Conservation (phyloP, 2,888 invertebrate species). For the Bembecia ichneumoniformis region DNA sequence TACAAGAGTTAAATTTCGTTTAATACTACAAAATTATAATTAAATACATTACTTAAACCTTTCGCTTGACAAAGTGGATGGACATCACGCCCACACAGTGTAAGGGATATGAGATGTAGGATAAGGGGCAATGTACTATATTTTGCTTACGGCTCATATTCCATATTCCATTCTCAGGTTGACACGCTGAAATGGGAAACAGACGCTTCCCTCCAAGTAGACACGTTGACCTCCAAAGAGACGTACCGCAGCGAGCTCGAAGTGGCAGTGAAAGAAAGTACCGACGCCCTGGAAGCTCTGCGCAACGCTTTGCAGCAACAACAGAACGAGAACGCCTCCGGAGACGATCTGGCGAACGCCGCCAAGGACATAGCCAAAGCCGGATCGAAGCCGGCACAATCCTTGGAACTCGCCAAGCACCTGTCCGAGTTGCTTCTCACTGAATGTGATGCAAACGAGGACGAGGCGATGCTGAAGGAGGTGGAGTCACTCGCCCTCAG, state of each 20-base stretch:
- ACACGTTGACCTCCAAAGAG: slow-evolving; percentile 87
- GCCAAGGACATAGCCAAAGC: slow-evolving; percentile 82
- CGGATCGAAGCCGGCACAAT: slow-evolving; percentile 84
- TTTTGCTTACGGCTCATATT: no score
- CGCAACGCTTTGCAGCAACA: slow-evolving; percentile 65
- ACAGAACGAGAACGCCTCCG: slow-evolving; percentile 62
- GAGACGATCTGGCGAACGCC: slow-evolving; percentile 73
- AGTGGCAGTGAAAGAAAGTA: slow-evolving; percentile 81
- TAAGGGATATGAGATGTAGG: no score
- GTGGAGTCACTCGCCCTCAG: slow-evolving; percentile 76
- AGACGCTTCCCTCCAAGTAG: slow-evolving; percentile 85
- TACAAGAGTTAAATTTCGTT: not conserved
- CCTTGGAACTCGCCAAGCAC: slow-evolving; percentile 85
- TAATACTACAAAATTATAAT: no score
- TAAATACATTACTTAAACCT: no score
- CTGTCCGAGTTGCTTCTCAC: slow-evolving; percentile 80
- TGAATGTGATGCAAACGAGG: slow-evolving; percentile 79
- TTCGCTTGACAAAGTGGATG: no score
- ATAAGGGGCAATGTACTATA: no score
- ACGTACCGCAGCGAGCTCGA: slow-evolving; percentile 84
- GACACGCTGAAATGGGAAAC: slow-evolving; percentile 83
- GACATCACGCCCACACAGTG: no score
- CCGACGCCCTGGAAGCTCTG: slow-evolving; percentile 76
- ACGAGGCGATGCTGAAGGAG: slow-evolving; percentile 76
- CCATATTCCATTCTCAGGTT: slow-evolving; percentile 66